Evolutionary conservation across 2,797 vertebrate genomes (phyloP).

Genomic region (Lophotriccus pileatus): DNA sequence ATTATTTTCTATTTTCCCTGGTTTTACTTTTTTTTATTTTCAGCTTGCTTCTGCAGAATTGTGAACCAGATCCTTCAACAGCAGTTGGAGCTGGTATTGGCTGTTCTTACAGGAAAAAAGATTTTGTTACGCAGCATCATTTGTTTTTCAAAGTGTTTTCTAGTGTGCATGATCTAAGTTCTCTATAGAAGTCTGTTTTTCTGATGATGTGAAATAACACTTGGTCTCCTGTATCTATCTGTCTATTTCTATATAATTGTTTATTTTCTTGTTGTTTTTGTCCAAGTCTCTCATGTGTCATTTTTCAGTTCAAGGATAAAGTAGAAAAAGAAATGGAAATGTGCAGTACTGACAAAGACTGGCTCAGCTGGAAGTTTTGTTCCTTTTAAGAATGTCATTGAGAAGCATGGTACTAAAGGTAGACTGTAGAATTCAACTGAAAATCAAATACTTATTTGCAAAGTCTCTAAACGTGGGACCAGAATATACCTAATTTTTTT

Average conservation of each 20-base stretch:
- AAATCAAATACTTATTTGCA: background rate
- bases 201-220: background rate
- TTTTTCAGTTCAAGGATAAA: slow-evolving; percentile 37
- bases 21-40: slow-evolving; percentile 35
- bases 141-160: background rate
- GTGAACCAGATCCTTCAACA: slow-evolving; percentile 34
- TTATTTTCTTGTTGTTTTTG: background rate
- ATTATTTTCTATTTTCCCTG: background rate
- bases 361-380: slow-evolving; percentile 3
- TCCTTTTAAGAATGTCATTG: background rate
- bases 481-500: background rate
- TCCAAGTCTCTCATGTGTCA: background rate
- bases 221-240: background rate
- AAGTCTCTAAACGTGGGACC: background rate
- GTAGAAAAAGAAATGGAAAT: background rate
- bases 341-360: background rate
- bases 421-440: background rate
- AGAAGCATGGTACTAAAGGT: background rate
- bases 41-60: slow-evolving; percentile 13
- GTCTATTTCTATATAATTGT: background rate
- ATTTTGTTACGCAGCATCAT: background rate
- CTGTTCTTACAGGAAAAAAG: background rate
- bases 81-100: slow-evolving; percentile 17
- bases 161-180: background rate
- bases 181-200: background rate